A percentile compares a stretch with the other conserved stretches of the same genome.
These are phyloP conservation scores for Xylota sylvarum DNA, from an alignment of 2,888 invertebrate species.

Conservation along the genomic window DNA sequence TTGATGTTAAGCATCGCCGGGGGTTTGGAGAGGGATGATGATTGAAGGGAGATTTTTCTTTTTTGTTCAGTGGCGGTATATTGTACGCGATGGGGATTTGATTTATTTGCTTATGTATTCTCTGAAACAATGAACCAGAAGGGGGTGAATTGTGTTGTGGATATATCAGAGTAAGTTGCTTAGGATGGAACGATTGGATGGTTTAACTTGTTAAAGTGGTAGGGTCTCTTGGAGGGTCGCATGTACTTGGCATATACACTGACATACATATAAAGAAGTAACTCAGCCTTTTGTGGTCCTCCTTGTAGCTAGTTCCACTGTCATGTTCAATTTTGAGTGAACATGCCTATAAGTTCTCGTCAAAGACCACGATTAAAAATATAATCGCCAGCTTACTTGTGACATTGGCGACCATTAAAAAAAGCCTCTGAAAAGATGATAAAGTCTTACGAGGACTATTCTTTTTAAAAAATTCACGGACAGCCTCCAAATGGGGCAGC, in stretches of 20 bases:
- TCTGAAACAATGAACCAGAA: conserved; percentile 43
- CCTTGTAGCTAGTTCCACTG: too few relatives aligned
- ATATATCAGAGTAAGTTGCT: conserved; percentile 23
- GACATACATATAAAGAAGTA: too few relatives aligned
- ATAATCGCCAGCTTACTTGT: too few relatives aligned
- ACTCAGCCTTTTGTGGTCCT: not conserved
- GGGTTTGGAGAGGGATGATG: conserved; percentile 20
- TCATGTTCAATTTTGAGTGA: too few relatives aligned
- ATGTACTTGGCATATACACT: too few relatives aligned
- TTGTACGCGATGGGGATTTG: conserved; percentile 46
- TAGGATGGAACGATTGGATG: conserved; percentile 14
- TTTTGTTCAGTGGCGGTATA: not conserved
- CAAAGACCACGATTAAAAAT: too few relatives aligned
- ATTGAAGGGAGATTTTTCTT: conserved; percentile 39
- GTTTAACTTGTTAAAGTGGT: conserved; percentile 20
- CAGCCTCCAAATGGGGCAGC: too few relatives aligned
- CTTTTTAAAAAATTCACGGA: too few relatives aligned
- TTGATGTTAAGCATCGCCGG: conserved; percentile 70
- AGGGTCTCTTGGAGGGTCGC: not conserved
- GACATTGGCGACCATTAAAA: too few relatives aligned
- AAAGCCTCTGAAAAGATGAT: too few relatives aligned
- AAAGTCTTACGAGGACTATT: too few relatives aligned
- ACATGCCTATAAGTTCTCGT: too few relatives aligned
- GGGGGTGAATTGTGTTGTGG: not conserved
- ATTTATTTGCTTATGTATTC: conserved; percentile 64